A percentile compares a stretch with the other conserved stretches of the same genome.
Conservation (phyloP, 2,797 vertebrate species). For the Psittacula echo region DNA sequence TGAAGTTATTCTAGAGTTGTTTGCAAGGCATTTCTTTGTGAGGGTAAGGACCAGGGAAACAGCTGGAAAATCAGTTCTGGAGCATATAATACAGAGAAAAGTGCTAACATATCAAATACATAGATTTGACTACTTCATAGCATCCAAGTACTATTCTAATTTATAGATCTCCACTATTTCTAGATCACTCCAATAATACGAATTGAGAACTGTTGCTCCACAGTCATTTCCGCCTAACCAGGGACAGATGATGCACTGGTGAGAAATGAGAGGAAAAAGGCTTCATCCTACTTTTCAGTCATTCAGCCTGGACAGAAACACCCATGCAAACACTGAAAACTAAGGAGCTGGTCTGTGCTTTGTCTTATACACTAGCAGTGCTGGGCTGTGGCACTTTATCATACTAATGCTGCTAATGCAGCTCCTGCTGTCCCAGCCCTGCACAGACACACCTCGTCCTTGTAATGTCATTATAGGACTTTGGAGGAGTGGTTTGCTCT, state of each 20-base stretch:
- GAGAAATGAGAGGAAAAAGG: background rate
- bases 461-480: background rate
- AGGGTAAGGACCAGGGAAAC: background rate
- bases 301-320: background rate
- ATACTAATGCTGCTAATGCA: background rate
- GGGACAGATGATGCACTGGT: background rate
- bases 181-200: background rate
- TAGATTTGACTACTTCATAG: background rate
- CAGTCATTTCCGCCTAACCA: background rate
- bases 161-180: background rate
- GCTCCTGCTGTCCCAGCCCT: background rate
- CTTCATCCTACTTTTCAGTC: background rate
- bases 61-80: background rate
- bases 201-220: background rate
- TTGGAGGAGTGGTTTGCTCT: background rate
- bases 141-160: background rate
- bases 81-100: background rate
- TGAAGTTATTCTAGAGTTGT: background rate
- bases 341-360: background rate
- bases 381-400: background rate
- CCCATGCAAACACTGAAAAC: background rate
- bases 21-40: background rate
- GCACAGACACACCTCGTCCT: background rate
- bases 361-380: background rate
- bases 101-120: background rate